phyloP scores from a whole-genome alignment of 2,888 invertebrate genomes.

The Linyphia triangularis region DNA sequence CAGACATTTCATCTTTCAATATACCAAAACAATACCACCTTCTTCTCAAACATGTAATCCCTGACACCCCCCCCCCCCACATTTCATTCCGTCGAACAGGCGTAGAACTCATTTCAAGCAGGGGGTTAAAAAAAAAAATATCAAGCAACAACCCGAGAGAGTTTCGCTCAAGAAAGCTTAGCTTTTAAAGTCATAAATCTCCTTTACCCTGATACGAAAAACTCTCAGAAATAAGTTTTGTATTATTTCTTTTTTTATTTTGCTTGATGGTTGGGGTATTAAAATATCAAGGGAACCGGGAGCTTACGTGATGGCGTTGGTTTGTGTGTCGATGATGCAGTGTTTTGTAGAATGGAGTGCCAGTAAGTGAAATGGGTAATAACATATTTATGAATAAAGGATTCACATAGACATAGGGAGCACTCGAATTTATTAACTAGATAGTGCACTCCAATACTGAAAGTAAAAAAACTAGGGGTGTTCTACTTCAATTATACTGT shows the following conservation, averaged over 20 bases:
- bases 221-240: neutral
- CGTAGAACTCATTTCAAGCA: neutral
- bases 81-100: neutral
- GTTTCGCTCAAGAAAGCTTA: no score
- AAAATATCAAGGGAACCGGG: neutral
- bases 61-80: no score
- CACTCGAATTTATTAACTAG: no score
- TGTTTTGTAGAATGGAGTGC: no score
- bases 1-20: neutral
- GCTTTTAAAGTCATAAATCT: neutral
- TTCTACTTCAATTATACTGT: no score
- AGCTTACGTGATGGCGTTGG: neutral
- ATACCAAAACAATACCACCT: neutral
- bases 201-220: neutral
- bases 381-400: no score
- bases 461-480: no score
- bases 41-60: neutral
- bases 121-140: no score
- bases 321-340: neutral
- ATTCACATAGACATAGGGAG: no score
- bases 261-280: neutral
- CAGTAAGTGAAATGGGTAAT: no score
- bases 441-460: no score
- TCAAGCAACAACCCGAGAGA: no score
- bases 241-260: neutral